A percentile compares a stretch with the other conserved stretches of the same genome.
Conservation (phyloP, 2,797 vertebrate species). For the Acrossocheilus wenchowensis region DNA sequence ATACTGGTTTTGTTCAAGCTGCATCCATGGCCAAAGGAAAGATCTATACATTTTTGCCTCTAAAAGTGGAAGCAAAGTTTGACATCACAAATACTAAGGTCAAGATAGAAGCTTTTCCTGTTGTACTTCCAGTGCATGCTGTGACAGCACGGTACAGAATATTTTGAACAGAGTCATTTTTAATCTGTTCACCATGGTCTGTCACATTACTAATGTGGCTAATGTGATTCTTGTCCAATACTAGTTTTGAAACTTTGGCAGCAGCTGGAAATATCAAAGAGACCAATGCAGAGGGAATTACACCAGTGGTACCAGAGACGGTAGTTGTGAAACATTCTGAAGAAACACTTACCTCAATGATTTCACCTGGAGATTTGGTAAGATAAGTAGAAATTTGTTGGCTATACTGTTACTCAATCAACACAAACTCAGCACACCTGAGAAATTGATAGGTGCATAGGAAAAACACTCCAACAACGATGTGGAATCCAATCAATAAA, state of each 20-base stretch:
- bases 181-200: not conserved
- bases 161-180: not conserved
- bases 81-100: constrained; percentile 76
- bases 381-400: constrained; percentile 56
- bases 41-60: constrained; percentile 69
- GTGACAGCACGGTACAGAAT: constrained; percentile 68
- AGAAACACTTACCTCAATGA: constrained; percentile 22
- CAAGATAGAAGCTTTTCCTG: constrained; percentile 78
- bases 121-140: constrained; percentile 73
- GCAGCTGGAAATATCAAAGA: constrained; percentile 81
- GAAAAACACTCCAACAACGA: no score
- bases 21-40: constrained; percentile 72
- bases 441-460: no score
- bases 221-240: not conserved
- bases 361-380: constrained; percentile 68
- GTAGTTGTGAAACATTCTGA: constrained; percentile 54
- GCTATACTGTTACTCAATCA: not conserved
- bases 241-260: constrained; percentile 79
- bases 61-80: constrained; percentile 70
- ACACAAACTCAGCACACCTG: no score
- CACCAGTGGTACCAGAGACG: constrained; percentile 71
- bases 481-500: no score
- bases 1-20: constrained; percentile 77
- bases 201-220: not conserved
- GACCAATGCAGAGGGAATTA: constrained; percentile 68